A percentile compares a stretch with the other conserved stretches of the same genome.
These are phyloP conservation scores for Solenopsis invicta DNA, from an alignment of 1,140 invertebrate species.

Conservation along the genomic window DNA sequence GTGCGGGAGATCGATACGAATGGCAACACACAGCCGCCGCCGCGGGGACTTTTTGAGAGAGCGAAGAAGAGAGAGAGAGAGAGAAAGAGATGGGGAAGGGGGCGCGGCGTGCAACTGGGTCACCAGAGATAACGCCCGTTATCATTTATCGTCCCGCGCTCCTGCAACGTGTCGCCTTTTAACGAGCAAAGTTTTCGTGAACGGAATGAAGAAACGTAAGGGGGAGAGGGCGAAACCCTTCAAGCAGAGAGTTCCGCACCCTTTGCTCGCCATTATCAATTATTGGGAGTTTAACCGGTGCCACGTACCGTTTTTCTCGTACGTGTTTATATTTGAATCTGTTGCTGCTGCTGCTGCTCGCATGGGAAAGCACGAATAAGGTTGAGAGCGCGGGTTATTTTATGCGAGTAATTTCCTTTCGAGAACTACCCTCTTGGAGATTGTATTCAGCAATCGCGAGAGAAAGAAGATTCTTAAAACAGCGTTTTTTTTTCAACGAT, in stretches of 20 bases:
- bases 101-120: constrained; percentile 33
- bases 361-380: not conserved
- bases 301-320: not conserved
- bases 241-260: not conserved
- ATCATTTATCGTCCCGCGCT: constrained; percentile 47
- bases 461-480: not conserved
- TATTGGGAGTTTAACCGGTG: not conserved
- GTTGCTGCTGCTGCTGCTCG: not conserved
- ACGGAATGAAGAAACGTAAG: not conserved
- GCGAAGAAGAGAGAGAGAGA: not conserved
- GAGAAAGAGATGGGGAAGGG: not conserved
- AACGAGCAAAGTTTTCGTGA: constrained; percentile 52
- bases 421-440: not conserved
- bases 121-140: constrained; percentile 52
- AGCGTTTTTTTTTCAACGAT: not conserved
- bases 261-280: not conserved
- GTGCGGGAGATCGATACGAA: constrained; percentile 50
- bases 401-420: not conserved
- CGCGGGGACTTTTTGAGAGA: constrained; percentile 16
- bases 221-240: not conserved
- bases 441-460: not conserved
- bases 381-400: not conserved
- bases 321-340: not conserved
- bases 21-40: constrained; percentile 27
- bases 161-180: not conserved